Conservation (phyloP, 2,888 invertebrate genomes). For the Cosmia pyralina region DNA sequence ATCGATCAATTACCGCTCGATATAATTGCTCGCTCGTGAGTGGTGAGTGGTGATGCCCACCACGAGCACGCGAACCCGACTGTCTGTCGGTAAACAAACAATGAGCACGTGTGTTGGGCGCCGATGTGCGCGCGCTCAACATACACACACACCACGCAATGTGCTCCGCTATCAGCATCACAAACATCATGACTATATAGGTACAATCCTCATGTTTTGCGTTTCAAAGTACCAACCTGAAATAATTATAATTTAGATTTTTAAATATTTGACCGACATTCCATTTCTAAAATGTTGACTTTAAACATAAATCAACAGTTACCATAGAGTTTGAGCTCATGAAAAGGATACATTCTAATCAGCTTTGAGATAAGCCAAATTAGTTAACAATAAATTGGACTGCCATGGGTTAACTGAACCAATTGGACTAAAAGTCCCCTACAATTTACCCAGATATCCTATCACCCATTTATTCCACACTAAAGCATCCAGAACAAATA, state of each 20-base stretch:
- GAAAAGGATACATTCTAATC: conserved; percentile 17
- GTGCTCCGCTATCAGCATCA: neutral
- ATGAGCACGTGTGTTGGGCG: conserved; percentile 24
- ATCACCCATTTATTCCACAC: too few species aligned
- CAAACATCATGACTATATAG: neutral
- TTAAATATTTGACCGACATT: neutral
- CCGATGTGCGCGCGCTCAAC: neutral
- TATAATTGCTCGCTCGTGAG: conserved; percentile 10
- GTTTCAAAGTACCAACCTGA: neutral
- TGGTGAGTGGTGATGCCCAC: neutral
- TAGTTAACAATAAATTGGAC: too few species aligned
- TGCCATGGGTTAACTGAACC: too few species aligned
- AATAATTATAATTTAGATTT: neutral
- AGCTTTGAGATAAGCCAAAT: neutral
- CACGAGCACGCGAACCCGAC: neutral
- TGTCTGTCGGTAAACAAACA: conserved; percentile 33
- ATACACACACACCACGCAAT: neutral
- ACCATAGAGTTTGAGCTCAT: conserved; percentile 23
- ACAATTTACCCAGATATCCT: too few species aligned
- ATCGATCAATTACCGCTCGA: conserved; percentile 29
- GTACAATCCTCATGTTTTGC: neutral
- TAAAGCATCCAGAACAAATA: too few species aligned
- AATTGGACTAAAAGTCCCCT: too few species aligned
- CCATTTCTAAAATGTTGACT: conserved; percentile 7
- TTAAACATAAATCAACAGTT: conserved; percentile 2